Evolutionary conservation across 2,797 vertebrate species (phyloP), one percentile per base, ranked within the genome.

Genomic region (Pristis pectinata): DNA sequence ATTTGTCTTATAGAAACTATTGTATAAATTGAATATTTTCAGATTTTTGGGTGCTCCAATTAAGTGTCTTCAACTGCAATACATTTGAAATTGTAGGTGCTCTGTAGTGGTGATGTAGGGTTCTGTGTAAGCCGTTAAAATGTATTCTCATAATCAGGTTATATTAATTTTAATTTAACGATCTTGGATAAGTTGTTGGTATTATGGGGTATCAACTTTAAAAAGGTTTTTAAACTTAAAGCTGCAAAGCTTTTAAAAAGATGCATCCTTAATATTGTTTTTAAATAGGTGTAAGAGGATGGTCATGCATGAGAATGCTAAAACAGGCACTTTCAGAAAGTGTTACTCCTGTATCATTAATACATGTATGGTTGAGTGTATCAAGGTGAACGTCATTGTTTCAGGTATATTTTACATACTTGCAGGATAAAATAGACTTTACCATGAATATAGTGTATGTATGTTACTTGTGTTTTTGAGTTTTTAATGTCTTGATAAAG

Each of bases 281-380:
- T 74, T 34, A n/a, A 72, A 94, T 91, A 2, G 41, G 13, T 72
- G 44, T 19, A 70, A 27, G 22, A 53, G 13, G 30, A 15, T 72
- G 41, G 91, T 41, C 44, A 27, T 72, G 37, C 67, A 3, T 24
- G 15, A 70, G 61, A 64, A 94, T 94, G 70, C 30, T 53, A 22
- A 76, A 30, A 76, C 41, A 49, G 91, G 91, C 70, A 76, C 92
- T 94, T 94, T 94, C 92, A n/a, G 92, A 94, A 94, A 94, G 49
- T 37, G 22, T 72, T 76, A 56, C 27, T 94, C 70, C 27, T 74
- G 11, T 94, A 41, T 91, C 87, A 93, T 93, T 93, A 15, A 93
- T 72, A 93, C 27, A 24, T 76, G 49, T 94, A 94, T 59, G 22
- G 87, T 74, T 27, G 30, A 41, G 44, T 53, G 41, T 44, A 72